Conservation (phyloP, 2,888 invertebrate species). For the Diplazon laetatorius region DNA sequence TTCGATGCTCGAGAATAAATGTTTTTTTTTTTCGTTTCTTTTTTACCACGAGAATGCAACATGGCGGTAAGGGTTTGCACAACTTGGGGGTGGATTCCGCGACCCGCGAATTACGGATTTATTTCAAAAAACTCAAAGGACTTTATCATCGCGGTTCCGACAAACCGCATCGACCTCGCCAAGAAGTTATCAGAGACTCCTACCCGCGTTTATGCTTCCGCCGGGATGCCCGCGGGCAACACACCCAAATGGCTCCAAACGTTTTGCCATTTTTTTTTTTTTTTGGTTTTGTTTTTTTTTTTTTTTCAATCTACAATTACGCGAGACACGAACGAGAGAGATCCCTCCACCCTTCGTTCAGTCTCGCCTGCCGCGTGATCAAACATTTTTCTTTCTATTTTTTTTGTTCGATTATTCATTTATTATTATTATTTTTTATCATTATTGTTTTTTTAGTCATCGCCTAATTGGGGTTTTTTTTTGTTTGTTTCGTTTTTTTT, state of each 20-base stretch:
- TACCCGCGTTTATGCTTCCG: slow-evolving; percentile 83
- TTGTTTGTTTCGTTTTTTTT: not conserved
- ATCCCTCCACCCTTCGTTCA: too few species aligned
- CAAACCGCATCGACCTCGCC: slow-evolving; percentile 75
- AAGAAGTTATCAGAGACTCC: slow-evolving; percentile 81
- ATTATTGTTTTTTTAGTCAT: slow-evolving; percentile 46
- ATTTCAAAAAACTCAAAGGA: slow-evolving; percentile 79
- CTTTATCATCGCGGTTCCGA: slow-evolving; percentile 79
- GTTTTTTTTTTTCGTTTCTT: slow-evolving; percentile 31
- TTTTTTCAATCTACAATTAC: too few species aligned
- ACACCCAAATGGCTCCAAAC: slow-evolving; percentile 62
- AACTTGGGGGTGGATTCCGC: slow-evolving; percentile 35
- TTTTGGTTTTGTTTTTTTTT: too few species aligned
- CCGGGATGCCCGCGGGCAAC: slow-evolving; percentile 80
- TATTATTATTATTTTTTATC: too few species aligned
- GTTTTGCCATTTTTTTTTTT: too few species aligned
- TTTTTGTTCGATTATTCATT: too few species aligned
- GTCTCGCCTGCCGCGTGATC: slow-evolving; percentile 65
- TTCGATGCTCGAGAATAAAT: slow-evolving; percentile 17
- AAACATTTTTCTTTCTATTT: not conserved
- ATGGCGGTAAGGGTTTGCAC: slow-evolving; percentile 28
- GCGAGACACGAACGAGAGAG: too few species aligned
- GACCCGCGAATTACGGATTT: slow-evolving; percentile 70
- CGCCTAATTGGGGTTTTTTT: slow-evolving; percentile 65
- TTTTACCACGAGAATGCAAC: slow-evolving; percentile 36